These are phyloP conservation scores for Zoanthus sansibaricus DNA, from an alignment of 92 coral and sea anemone genomes.

Conservation along the genomic window DNA sequence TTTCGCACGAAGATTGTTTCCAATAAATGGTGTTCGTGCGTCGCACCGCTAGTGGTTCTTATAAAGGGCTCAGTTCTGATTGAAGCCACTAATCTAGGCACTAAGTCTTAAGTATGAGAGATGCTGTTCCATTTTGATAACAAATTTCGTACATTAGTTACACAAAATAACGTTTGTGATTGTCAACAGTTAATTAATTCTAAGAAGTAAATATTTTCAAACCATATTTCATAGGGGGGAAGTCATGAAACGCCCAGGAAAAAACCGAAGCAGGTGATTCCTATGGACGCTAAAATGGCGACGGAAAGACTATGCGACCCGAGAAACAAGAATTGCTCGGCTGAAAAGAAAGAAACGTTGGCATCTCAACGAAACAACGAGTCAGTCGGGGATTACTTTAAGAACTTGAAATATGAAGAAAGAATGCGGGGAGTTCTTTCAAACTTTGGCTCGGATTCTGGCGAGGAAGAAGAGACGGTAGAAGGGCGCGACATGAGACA, in stretches of 20 bases:
- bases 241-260: conserved; percentile 45
- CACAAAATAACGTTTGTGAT: background rate
- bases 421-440: conserved; percentile 16
- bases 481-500: background rate
- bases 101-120: no score
- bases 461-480: background rate
- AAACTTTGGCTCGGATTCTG: conserved; percentile 18
- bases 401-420: conserved; percentile 68
- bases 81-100: no score
- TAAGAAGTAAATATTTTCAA: background rate
- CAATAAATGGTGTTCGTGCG: no score
- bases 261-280: conserved; percentile 61
- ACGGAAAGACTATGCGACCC: conserved; percentile 58
- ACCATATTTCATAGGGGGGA: conserved; percentile 34
- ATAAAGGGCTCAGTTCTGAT: no score
- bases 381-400: conserved; percentile 71
- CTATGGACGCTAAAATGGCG: conserved; percentile 58
- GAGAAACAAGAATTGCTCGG: conserved; percentile 39
- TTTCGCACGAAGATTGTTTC: no score
- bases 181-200: background rate
- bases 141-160: no score
- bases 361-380: conserved; percentile 58
- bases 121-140: no score
- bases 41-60: no score
- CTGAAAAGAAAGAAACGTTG: conserved; percentile 49